These are phyloP conservation scores for Laticauda laticaudata DNA, from an alignment of 2,113 vertebrate species.

Conservation along the genomic window DNA sequence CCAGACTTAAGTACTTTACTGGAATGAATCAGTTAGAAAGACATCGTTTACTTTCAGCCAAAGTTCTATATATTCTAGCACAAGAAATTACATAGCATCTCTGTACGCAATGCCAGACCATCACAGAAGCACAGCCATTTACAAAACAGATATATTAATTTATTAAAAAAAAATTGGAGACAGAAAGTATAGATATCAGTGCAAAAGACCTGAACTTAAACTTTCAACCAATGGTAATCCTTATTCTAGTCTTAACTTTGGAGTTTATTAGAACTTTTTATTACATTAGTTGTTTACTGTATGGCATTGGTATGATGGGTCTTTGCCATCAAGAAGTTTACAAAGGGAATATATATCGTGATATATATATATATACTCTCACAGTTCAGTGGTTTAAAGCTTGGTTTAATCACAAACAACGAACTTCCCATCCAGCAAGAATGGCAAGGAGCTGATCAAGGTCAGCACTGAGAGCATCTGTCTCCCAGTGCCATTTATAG, in stretches of 20 bases:
- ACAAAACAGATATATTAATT: neutral
- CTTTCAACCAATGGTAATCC: neutral
- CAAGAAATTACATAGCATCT: neutral
- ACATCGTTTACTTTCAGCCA: neutral
- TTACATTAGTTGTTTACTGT: neutral
- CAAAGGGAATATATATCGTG: neutral
- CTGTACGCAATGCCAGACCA: neutral
- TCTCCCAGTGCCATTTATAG: too few species aligned
- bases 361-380: too few species aligned
- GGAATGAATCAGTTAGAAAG: constrained; percentile 18
- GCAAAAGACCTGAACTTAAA: neutral
- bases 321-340: neutral
- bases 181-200: neutral
- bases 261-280: neutral
- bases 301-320: neutral
- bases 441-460: too few species aligned
- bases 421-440: too few species aligned
- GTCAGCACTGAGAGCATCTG: too few species aligned
- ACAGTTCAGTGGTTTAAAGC: too few species aligned
- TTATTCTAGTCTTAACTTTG: neutral
- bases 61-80: neutral
- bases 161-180: neutral
- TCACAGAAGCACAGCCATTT: neutral
- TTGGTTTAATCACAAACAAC: too few species aligned
- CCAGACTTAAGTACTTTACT: constrained; percentile 23